Conservation (phyloP, 2,888 invertebrate species). For the Diarsia dahlii region DNA sequence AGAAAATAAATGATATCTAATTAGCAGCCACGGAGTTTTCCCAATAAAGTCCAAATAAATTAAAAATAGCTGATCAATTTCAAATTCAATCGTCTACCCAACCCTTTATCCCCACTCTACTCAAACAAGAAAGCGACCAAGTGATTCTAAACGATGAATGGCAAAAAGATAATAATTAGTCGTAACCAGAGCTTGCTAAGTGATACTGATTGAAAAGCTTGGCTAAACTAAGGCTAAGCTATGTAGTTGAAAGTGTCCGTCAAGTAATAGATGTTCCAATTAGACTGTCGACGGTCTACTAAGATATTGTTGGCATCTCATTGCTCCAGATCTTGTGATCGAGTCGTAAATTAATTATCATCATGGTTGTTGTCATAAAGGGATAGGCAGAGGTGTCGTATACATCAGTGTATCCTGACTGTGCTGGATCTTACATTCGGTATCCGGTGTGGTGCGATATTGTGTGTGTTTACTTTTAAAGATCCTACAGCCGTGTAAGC, state of each 20-base stretch:
- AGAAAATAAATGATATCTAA: background rate
- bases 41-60: too few relatives aligned
- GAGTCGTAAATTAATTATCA: slow-evolving; percentile 1
- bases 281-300: slow-evolving; percentile 23
- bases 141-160: slow-evolving; percentile 30
- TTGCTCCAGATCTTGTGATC: slow-evolving; percentile 11
- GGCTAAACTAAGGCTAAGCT: slow-evolving; percentile 1
- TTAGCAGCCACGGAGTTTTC: too few relatives aligned
- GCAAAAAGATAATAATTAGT: slow-evolving; percentile 38
- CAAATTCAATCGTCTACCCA: background rate
- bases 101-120: background rate
- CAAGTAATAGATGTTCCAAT: slow-evolving; percentile 30
- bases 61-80: background rate
- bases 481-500: too few relatives aligned
- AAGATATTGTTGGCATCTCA: slow-evolving; percentile 10
- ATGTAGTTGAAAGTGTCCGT: slow-evolving; percentile 18
- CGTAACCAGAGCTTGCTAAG: slow-evolving; percentile 16
- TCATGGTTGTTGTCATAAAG: background rate
- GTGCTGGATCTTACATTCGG: too few relatives aligned
- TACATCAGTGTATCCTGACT: background rate
- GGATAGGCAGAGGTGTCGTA: background rate
- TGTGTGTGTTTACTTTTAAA: too few relatives aligned
- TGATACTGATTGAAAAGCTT: slow-evolving; percentile 37
- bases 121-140: slow-evolving; percentile 35
- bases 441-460: too few relatives aligned